Evolutionary conservation across 2,113 vertebrate genomes (phyloP).

Genomic region (Onychorhynchus coronatus): DNA sequence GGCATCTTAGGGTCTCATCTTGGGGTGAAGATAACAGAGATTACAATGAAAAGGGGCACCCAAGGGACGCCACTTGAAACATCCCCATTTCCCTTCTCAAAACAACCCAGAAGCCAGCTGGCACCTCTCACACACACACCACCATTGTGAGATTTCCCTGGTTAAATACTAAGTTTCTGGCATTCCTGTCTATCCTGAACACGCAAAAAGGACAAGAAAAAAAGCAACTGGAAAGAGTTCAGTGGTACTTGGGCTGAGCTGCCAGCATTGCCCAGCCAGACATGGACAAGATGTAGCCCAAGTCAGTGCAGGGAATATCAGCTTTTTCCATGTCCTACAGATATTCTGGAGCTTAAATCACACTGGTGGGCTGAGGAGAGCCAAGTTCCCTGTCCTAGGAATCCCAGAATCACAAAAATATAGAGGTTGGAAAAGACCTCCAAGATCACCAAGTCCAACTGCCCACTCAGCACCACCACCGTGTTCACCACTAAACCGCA

Average conservation of each 20-base stretch:
- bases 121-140: not conserved
- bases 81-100: not conserved
- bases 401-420: not conserved
- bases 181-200: not conserved
- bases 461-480: not conserved
- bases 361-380: not conserved
- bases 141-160: not conserved
- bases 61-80: not conserved
- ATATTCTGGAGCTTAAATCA: not conserved
- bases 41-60: not conserved
- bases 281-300: not conserved
- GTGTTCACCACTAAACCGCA: not conserved
- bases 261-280: not conserved
- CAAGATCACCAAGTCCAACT: not conserved
- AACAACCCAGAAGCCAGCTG: not conserved
- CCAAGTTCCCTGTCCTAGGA: not conserved
- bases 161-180: not conserved
- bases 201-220: not conserved
- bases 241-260: not conserved
- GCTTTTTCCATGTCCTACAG: not conserved
- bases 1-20: not conserved
- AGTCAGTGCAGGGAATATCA: not conserved
- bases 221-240: not conserved
- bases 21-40: not conserved
- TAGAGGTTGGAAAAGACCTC: not conserved